Percentiles rank a stretch among this genome's conserved stretches.
Evolutionary conservation across 2,113 vertebrate genomes (phyloP).

Genomic region (Pelecanus crispus): DNA sequence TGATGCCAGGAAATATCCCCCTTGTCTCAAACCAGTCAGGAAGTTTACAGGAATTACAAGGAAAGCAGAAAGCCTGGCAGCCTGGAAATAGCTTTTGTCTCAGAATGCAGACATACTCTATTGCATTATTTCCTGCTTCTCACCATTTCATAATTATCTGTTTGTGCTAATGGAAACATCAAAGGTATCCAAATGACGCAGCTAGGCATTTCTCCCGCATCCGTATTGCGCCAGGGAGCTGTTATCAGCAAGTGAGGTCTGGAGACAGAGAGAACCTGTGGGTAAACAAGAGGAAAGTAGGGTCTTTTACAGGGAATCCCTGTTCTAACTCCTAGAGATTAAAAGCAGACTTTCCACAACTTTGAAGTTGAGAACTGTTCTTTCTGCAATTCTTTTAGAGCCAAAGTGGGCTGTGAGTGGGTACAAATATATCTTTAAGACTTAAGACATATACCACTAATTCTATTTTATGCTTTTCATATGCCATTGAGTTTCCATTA

Average conservation of each 20-base stretch:
- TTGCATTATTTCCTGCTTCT: neutral
- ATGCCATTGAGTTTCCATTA: conserved; percentile 48
- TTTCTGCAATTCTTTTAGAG: neutral
- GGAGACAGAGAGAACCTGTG: neutral
- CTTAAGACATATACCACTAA: conserved; percentile 21
- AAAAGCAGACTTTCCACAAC: neutral
- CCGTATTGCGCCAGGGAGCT: neutral
- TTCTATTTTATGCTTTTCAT: conserved; percentile 48
- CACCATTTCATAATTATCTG: neutral
- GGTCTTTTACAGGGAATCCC: neutral
- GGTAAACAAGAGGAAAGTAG: neutral
- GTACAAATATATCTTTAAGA: conserved; percentile 1
- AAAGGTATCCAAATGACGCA: neutral
- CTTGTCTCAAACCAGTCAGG: neutral
- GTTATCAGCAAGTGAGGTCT: neutral
- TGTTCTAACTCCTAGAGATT: neutral
- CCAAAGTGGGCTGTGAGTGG: neutral
- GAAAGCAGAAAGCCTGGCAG: neutral
- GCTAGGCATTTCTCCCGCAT: neutral
- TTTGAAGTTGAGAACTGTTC: neutral
- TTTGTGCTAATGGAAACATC: neutral
- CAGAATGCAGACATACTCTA: neutral
- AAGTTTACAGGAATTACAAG: neutral
- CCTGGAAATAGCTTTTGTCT: neutral
- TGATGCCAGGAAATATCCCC: neutral